phyloP scores from a whole-genome alignment of 2,888 invertebrate species.

The Drosophila stalkeri region DNA sequence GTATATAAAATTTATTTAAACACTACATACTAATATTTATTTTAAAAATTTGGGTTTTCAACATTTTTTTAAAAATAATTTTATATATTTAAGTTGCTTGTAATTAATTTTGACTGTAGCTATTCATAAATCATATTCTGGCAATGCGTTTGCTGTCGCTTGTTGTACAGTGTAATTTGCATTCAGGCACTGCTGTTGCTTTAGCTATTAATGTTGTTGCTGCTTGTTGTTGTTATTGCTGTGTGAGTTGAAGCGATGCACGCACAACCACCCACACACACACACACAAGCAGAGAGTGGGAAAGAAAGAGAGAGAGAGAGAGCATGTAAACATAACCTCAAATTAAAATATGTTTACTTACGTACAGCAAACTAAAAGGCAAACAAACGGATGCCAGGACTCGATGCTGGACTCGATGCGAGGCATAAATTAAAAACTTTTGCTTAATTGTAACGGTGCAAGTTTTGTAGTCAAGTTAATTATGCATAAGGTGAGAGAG shows the following conservation, averaged over 20 bases:
- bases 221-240: conserved; percentile 45
- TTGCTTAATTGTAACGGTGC: conserved; percentile 43
- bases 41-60: no score
- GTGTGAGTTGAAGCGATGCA: conserved; percentile 62
- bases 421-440: conserved; percentile 63
- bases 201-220: conserved; percentile 35
- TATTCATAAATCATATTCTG: neutral
- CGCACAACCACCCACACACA: conserved; percentile 13
- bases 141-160: neutral
- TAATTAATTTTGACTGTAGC: no score
- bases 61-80: no score
- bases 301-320: neutral
- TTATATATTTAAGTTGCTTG: no score
- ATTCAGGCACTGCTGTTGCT: conserved; percentile 32
- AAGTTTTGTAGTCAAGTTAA: conserved; percentile 67
- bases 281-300: neutral
- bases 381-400: conserved; percentile 54
- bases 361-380: conserved; percentile 54
- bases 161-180: conserved; percentile 44
- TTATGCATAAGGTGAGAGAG: conserved; percentile 69
- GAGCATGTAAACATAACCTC: conserved; percentile 74
- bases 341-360: conserved; percentile 78
- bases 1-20: no score
- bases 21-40: no score
- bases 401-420: conserved; percentile 18